Percentiles rank a stretch among this genome's conserved stretches.
These are phyloP conservation scores for Oryzias sinensis DNA, from an alignment of 2,797 vertebrate genomes.

Conservation along the genomic window DNA sequence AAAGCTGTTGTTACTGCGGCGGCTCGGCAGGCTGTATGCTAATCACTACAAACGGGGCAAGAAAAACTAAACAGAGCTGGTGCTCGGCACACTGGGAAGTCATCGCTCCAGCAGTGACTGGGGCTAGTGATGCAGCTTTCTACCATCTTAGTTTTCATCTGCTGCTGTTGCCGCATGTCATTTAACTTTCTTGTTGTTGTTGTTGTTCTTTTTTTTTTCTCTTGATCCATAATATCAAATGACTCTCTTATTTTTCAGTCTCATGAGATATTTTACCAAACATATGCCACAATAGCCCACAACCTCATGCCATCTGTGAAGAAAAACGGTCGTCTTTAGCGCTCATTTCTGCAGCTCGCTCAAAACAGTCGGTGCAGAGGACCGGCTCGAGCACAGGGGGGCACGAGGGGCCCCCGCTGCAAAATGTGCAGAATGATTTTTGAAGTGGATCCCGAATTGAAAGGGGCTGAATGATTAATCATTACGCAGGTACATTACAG, in stretches of 20 bases:
- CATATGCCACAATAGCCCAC: too few relatives aligned
- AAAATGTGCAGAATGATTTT: not conserved
- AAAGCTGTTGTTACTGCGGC: conserved; percentile 33
- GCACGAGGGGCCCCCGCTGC: too few relatives aligned
- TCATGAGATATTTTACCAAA: conserved; percentile 20
- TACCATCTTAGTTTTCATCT: conserved; percentile 2
- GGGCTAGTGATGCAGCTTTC: conserved; percentile 24
- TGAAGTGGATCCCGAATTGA: not conserved
- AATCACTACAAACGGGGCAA: conserved; percentile 56
- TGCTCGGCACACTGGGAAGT: conserved; percentile 37
- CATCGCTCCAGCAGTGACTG: conserved; percentile 24
- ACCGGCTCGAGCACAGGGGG: too few relatives aligned
- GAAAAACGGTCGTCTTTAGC: too few relatives aligned
- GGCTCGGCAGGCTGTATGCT: conserved; percentile 33
- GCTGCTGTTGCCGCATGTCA: too few relatives aligned
- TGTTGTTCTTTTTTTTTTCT: not conserved
- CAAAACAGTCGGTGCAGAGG: too few relatives aligned
- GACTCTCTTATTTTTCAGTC: conserved; percentile 23
- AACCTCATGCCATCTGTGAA: too few relatives aligned
- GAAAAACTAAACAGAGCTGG: conserved; percentile 32
- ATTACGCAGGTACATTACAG: conserved; percentile 53
- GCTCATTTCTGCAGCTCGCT: too few relatives aligned
- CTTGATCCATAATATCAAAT: not conserved
- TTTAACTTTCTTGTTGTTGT: conserved; percentile 3
- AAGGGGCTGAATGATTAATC: conserved; percentile 44